phyloP scores from a whole-genome alignment of 2,797 vertebrate species.

The Scolopax bukidnonensis region DNA sequence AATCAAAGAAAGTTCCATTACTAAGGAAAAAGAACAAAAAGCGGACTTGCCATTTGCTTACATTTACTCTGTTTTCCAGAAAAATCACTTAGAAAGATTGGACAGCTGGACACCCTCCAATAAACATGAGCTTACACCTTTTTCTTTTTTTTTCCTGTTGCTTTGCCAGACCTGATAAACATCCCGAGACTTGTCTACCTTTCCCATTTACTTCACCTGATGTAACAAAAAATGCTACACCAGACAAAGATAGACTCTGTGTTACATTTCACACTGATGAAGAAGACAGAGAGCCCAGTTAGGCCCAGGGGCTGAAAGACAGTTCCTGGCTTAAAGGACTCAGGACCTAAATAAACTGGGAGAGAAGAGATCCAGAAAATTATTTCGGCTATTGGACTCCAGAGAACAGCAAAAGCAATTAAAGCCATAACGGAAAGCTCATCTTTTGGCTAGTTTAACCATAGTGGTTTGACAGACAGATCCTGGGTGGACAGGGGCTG shows the following conservation, averaged over 20 bases:
- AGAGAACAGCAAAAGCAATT: background rate
- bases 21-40: background rate
- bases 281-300: rapidly evolving
- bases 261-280: background rate
- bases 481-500: rapidly evolving
- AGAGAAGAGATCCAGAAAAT: background rate
- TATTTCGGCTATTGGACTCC: background rate
- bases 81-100: background rate
- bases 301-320: background rate
- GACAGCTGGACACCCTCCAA: background rate
- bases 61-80: background rate
- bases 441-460: background rate
- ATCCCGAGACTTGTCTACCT: background rate
- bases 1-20: background rate
- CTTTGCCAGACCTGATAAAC: background rate
- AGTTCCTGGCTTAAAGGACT: background rate
- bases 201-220: background rate
- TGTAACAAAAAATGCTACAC: background rate
- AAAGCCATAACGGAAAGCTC: background rate
- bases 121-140: background rate
- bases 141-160: background rate
- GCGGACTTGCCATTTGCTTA: background rate
- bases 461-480: background rate
- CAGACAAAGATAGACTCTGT: background rate
- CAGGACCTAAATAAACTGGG: background rate